Conservation (phyloP, 2,113 vertebrate genomes). For the Tamias sibiricus region DNA sequence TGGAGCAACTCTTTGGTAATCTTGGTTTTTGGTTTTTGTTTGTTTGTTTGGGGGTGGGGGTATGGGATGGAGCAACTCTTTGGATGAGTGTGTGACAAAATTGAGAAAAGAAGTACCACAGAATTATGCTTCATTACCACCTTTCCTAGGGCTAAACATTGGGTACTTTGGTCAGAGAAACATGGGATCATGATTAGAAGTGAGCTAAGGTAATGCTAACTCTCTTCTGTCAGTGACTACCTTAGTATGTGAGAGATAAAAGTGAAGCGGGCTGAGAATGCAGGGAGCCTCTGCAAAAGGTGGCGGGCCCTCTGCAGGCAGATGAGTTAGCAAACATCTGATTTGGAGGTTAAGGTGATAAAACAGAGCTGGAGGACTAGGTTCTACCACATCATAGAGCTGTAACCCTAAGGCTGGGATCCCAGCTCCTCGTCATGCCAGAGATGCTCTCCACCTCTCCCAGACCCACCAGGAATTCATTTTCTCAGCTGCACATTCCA, state of each 20-base stretch:
- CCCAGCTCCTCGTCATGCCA: not conserved
- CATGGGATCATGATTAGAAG: not conserved
- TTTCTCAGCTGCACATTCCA: not conserved
- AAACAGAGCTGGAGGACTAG: not conserved
- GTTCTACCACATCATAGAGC: not conserved
- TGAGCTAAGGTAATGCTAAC: not conserved
- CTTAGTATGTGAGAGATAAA: not conserved
- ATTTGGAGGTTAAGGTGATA: not conserved
- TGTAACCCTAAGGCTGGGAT: not conserved
- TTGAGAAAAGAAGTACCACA: not conserved
- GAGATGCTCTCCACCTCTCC: too few species aligned
- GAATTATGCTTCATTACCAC: not conserved
- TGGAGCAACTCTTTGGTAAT: not conserved
- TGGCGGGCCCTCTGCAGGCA: not conserved
- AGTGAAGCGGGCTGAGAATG: not conserved
- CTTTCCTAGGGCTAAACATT: not conserved
- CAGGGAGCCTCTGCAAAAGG: not conserved
- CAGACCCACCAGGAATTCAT: not conserved
- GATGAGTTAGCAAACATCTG: not conserved
- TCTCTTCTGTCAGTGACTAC: not conserved
- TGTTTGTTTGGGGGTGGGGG: too few species aligned
- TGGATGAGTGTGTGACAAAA: conserved; percentile 18
- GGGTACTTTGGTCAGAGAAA: not conserved
- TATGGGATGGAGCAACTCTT: not conserved
- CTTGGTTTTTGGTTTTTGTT: too few species aligned